Evolutionary conservation across 1,140 invertebrate species (phyloP), one percentile per base, ranked within the genome.

Genomic region (Hyphantria cunea): DNA sequence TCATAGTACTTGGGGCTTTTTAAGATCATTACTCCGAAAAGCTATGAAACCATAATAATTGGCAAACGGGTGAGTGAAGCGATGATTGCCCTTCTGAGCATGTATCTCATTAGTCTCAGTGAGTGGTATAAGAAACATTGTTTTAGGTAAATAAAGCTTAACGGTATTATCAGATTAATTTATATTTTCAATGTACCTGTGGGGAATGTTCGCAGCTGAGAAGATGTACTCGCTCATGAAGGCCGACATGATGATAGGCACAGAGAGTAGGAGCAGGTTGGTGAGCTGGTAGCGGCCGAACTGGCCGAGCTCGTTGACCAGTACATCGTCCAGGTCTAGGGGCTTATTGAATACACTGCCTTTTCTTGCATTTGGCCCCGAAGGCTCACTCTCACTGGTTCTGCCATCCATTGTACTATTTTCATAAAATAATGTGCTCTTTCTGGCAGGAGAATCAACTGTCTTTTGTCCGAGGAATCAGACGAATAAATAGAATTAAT

Each of bases 201-300:
- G 82, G 34, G 84, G 84, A 11, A 84, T 70, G 0, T 76, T 76
- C 11, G 80, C 84, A 8, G 84, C 80, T 4, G 84, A 86, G 62
- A 86, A 86, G 13, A 86, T 80, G 45, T 70, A 86, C 61, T 86
- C 84, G 64, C 73, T 82, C 70, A 80, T 76, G 52, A 80, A 84
- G 0, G 82, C 79, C 0, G 80, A 82, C 72, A 81, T 80, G 11
- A 83, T 78, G 13, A 80, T 75, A 0, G 84, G 77, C 0, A 84
- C 39, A 0, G 79, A 45, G 0, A 84, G 74, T 12, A 86, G 65
- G 8, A 79, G 52, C 0, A 84, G 71, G 44, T 76, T 82, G 2
- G 31, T 54, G 3, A 80, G 45, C 68, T 86, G 82, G 52, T 75
- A 86, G 11, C 66, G 48, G 0, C 84, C 84, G 14, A 84, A 86